Evolutionary conservation across 2,888 invertebrate genomes (phyloP).

Genomic region (Aspidapion aeneum): DNA sequence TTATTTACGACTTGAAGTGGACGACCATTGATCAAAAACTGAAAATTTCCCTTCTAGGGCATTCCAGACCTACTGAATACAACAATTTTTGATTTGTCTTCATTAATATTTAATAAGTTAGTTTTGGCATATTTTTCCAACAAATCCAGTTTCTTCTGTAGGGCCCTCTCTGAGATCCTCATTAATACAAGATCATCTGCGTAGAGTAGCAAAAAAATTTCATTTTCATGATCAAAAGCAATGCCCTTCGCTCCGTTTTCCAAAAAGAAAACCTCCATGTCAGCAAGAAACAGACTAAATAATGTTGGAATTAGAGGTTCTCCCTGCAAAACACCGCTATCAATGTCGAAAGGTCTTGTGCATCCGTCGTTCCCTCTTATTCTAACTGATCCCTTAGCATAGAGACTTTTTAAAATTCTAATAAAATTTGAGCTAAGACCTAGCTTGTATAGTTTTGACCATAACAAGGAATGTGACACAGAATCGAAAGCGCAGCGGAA

Average conservation of each 20-base stretch:
- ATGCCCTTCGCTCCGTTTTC: neutral
- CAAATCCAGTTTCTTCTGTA: neutral
- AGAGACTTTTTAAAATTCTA: neutral
- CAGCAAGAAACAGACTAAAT: neutral
- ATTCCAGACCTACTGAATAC: neutral
- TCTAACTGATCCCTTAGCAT: neutral
- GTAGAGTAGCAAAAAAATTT: neutral
- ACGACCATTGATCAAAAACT: neutral
- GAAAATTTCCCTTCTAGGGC: neutral
- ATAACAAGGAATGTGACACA: neutral
- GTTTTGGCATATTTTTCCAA: neutral
- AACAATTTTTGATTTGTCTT: neutral
- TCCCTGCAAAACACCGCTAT: neutral
- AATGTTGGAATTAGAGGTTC: neutral
- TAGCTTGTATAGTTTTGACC: neutral
- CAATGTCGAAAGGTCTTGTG: neutral
- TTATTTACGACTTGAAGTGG: neutral
- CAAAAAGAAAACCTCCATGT: neutral
- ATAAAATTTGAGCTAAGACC: neutral
- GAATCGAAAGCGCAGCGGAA: neutral
- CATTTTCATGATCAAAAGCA: neutral
- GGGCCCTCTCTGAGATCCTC: neutral
- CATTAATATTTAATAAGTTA: neutral
- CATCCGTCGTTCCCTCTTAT: neutral
- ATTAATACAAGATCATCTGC: neutral